Percentiles rank a stretch among this genome's conserved stretches.
Evolutionary conservation across 2,888 invertebrate species (phyloP).

Genomic region (Lepidonotus clava): DNA sequence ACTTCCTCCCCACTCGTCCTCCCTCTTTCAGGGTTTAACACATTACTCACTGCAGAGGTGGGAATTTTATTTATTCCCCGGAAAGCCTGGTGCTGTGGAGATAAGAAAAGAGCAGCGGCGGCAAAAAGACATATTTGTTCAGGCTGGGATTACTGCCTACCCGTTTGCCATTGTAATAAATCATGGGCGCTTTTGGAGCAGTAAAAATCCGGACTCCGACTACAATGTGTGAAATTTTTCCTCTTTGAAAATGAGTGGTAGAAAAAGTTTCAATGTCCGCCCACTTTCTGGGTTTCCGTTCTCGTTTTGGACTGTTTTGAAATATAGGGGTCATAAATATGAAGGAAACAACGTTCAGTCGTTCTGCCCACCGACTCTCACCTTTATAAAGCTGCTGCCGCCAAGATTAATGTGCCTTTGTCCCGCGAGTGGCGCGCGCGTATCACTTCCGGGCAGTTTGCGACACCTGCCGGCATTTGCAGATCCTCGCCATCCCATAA

Average conservation of each 20-base stretch:
- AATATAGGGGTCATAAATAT: constrained; percentile 7
- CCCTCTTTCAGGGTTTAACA: constrained; percentile 31
- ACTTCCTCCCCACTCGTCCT: too few relatives aligned
- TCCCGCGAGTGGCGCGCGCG: constrained; percentile 4
- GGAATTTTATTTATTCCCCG: constrained; percentile 17
- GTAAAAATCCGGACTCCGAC: too few relatives aligned
- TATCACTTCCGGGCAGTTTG: background rate
- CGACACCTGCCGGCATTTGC: background rate
- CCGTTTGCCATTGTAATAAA: constrained; percentile 14
- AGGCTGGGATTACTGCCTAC: background rate
- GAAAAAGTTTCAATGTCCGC: background rate
- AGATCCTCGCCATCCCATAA: too few relatives aligned
- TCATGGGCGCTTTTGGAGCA: too few relatives aligned
- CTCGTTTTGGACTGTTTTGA: background rate
- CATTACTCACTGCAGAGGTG: background rate
- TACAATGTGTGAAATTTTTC: too few relatives aligned
- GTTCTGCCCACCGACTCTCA: background rate
- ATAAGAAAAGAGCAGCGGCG: constrained; percentile 11
- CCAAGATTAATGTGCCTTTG: constrained; percentile 24
- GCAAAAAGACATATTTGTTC: constrained; percentile 30
- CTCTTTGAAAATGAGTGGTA: too few relatives aligned
- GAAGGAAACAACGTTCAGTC: background rate
- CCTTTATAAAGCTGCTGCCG: background rate
- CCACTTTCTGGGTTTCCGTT: background rate
- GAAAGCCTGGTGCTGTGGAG: background rate